phyloP scores from a whole-genome alignment of 2,888 invertebrate genomes.

The Pardosa pseudoannulata region DNA sequence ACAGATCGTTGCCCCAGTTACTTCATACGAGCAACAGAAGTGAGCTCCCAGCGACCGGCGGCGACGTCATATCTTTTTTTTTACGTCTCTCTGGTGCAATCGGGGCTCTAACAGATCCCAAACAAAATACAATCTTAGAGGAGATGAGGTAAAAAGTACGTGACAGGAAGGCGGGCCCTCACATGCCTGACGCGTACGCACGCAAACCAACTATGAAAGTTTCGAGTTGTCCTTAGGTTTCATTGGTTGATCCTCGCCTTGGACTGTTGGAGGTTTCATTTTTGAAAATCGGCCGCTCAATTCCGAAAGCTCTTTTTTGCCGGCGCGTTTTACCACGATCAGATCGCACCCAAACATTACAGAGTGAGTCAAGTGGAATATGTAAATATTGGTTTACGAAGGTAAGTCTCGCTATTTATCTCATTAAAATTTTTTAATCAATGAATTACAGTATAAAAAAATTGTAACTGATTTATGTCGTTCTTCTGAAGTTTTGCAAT shows the following conservation, averaged over 20 bases:
- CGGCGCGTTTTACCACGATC: background rate
- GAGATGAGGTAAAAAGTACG: background rate
- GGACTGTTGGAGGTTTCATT: background rate
- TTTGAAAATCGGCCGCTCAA: slow-evolving; percentile 4
- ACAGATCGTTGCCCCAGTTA: slow-evolving; percentile 10
- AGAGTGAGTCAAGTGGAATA: background rate
- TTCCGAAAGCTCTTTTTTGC: background rate
- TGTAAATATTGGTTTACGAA: background rate
- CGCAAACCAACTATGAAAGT: slow-evolving; percentile 4
- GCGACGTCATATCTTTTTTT: background rate
- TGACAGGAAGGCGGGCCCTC: background rate
- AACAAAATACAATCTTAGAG: background rate
- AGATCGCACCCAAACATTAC: background rate
- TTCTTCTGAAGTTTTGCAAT: no score
- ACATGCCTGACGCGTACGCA: background rate
- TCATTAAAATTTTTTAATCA: no score
- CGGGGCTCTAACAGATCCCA: background rate
- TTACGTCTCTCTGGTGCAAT: background rate
- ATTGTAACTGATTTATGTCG: no score
- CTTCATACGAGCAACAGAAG: background rate
- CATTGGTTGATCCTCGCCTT: background rate
- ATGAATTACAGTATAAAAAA: no score
- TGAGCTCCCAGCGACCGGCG: background rate
- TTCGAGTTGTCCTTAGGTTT: background rate
- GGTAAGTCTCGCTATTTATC: background rate